Evolutionary conservation across 2,888 invertebrate species (phyloP).

Genomic region (Metalampra italica): DNA sequence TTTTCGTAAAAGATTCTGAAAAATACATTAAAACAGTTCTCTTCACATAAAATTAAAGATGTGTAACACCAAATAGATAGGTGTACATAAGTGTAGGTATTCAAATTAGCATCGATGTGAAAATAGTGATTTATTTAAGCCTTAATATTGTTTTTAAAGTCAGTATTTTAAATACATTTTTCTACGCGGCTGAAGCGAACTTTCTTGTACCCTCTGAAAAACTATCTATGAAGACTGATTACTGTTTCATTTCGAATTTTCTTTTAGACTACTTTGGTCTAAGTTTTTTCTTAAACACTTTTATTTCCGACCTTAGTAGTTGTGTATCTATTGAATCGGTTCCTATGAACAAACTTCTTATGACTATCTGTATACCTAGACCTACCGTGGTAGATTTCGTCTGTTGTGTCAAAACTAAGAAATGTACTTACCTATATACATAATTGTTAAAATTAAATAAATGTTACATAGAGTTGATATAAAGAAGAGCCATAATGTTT

Average conservation of each 20-base stretch:
- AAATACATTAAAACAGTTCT: background rate
- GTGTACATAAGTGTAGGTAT: background rate
- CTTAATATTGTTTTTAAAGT: background rate
- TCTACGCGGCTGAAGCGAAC: background rate
- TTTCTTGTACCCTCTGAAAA: background rate
- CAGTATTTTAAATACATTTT: too few relatives aligned
- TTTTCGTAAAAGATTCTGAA: too few relatives aligned
- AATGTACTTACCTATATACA: background rate
- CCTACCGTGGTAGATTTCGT: constrained; percentile 3
- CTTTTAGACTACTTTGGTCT: background rate
- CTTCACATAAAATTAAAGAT: background rate
- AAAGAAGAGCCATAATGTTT: background rate
- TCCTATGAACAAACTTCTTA: constrained; percentile 14
- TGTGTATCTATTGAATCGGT: constrained; percentile 4
- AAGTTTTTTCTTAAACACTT: too few relatives aligned
- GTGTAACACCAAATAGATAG: constrained; percentile 1
- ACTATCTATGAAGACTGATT: background rate
- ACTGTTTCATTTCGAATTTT: background rate
- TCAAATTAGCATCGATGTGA: background rate
- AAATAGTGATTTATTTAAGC: background rate
- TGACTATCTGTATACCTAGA: constrained; percentile 13
- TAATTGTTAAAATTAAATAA: background rate
- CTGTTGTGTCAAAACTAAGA: constrained; percentile 3
- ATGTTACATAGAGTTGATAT: background rate
- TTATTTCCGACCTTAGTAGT: background rate